Base-by-base conservation (phyloP, 2,888 invertebrate species). In the Drosophila austrosaltans region DNA sequence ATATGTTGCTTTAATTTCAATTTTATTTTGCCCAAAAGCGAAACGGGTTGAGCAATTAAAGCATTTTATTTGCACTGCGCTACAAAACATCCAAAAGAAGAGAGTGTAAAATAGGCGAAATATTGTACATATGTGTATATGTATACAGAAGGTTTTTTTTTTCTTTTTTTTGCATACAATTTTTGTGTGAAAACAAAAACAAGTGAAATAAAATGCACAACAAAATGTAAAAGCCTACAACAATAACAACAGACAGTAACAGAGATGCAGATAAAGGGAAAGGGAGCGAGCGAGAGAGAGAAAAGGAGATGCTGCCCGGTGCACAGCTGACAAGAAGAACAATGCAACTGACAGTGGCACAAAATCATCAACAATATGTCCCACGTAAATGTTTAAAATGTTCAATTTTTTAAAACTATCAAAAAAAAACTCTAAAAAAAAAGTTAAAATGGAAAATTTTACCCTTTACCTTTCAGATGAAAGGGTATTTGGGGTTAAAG, bases 1-100 rank as follows among this genome's bases (percentile, higher is more conserved):
- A 57, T 63, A 42, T 72, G 75, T 64, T 63, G 61, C 44, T 75
- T 81, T 75, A 75, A 66, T 72, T 69, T 53, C 60, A 78, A 64
- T 62, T 61, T 60, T 39, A 20, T 58, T 25, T 7, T 20, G 16
- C 30, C 30, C 42, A 2, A 20, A 54, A 62, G 54, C 58, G 54
- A 56, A 48, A 48, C 48, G 48, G 62, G 32, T 25, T 56, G 56
- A 69, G 36, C 66, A 72, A 79, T 73, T 79, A 72, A 73, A 77
- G 69, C 64, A 63, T 54, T 60, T 70, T 69, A 61, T 70, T 66
- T 70, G 64, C 67, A 64, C 42, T 32, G 25, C 12, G 39, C 72
- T 54, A 60, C 63, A 58, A 20, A 66, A 44, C 6, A 44, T 16
- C 48, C 28, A 57, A 53, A 36, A 30, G 32, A 42, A 30, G 32